Percentiles rank a stretch among this genome's conserved stretches.
Evolutionary conservation across 2,113 vertebrate species (phyloP).

Genomic region (Lasiurus borealis): DNA sequence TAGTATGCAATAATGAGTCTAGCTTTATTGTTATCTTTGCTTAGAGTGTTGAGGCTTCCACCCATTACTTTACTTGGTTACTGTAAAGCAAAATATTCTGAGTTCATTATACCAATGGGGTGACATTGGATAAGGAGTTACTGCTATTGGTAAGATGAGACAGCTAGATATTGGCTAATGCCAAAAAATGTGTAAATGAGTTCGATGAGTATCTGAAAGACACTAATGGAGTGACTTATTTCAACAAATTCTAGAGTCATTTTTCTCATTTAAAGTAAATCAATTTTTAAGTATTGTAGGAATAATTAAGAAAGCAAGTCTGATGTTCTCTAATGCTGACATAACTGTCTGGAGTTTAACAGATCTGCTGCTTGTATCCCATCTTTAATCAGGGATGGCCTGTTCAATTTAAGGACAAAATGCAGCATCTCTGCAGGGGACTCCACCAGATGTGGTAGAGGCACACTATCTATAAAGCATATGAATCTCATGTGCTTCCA

Average conservation of each 20-base stretch:
- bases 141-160: not conserved
- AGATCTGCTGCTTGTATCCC: not conserved
- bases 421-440: not conserved
- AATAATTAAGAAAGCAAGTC: not conserved
- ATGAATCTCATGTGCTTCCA: not conserved
- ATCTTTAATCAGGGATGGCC: not conserved
- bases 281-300: not conserved
- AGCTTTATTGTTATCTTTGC: not conserved
- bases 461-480: not conserved
- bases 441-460: not conserved
- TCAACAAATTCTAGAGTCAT: not conserved
- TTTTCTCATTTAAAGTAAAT: not conserved
- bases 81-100: not conserved
- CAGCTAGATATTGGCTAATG: not conserved
- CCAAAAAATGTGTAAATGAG: not conserved
- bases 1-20: not conserved
- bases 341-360: not conserved
- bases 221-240: not conserved
- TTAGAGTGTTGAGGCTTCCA: not conserved
- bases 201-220: not conserved
- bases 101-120: not conserved
- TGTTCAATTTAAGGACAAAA: not conserved
- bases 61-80: not conserved
- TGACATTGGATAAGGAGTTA: not conserved
- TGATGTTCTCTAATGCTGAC: not conserved